Conservation (phyloP, 2,888 invertebrate species). For the Lithophane ornitopus region DNA sequence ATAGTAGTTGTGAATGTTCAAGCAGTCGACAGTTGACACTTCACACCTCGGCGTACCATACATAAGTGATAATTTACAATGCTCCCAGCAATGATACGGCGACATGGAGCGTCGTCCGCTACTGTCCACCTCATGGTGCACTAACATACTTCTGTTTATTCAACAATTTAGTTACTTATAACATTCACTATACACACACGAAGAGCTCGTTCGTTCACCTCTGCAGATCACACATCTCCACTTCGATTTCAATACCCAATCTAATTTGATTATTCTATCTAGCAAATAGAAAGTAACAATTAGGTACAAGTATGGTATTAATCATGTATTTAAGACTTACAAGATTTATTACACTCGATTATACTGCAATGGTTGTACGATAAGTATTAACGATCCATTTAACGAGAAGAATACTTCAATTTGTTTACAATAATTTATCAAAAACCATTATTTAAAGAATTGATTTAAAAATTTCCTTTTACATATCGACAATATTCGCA, state of each 20-base stretch:
- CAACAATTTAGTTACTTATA: conserved; percentile 55
- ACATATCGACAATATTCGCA: conserved; percentile 83
- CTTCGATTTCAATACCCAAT: conserved; percentile 85
- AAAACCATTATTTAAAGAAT: conserved; percentile 79
- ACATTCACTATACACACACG: conserved; percentile 69
- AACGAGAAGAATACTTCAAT: conserved; percentile 85
- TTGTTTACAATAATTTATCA: conserved; percentile 86
- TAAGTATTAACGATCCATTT: conserved; percentile 84
- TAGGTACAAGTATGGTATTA: conserved; percentile 88
- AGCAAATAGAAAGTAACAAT: conserved; percentile 90
- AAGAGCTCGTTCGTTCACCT: conserved; percentile 71
- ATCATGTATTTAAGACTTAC: conserved; percentile 81
- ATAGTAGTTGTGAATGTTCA: conserved; percentile 59
- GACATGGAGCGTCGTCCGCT: conserved; percentile 39
- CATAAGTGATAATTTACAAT: conserved; percentile 70
- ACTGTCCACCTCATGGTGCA: conserved; percentile 23
- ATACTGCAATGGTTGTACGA: conserved; percentile 86
- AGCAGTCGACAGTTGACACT: conserved; percentile 60
- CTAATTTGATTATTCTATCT: conserved; percentile 91
- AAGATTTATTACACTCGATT: conserved; percentile 83
- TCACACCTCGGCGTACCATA: conserved; percentile 60
- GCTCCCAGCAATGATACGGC: conserved; percentile 63
- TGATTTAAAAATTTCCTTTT: conserved; percentile 80
- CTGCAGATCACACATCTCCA: conserved; percentile 84
- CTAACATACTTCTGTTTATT: conserved; percentile 42